phyloP scores from a whole-genome alignment of 2,113 vertebrate genomes.

The Tursiops truncatus region DNA sequence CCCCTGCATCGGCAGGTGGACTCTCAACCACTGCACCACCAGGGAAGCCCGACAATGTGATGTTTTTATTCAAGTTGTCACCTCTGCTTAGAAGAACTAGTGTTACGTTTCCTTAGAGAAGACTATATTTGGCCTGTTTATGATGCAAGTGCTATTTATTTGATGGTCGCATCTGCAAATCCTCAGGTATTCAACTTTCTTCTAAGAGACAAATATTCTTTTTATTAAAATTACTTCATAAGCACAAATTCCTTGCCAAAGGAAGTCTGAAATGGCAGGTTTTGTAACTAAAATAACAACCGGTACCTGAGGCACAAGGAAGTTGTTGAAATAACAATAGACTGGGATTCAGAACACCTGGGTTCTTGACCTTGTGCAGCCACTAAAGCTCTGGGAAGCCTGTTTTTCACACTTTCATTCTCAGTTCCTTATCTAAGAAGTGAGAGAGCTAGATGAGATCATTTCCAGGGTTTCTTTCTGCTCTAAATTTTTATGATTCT shows the following conservation, averaged over 20 bases:
- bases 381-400: background rate
- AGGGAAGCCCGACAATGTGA: background rate
- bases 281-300: slow-evolving; percentile 15
- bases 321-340: background rate
- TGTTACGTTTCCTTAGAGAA: background rate
- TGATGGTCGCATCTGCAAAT: background rate
- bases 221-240: slow-evolving; percentile 5
- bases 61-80: background rate
- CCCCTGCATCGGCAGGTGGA: no score
- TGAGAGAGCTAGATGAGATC: background rate
- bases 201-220: background rate
- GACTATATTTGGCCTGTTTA: background rate
- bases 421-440: background rate
- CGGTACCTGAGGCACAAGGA: background rate
- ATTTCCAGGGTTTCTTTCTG: background rate
- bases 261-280: background rate
- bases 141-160: background rate
- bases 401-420: background rate
- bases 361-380: background rate
- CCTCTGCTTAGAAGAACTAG: background rate
- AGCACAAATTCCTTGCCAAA: slow-evolving; percentile 11
- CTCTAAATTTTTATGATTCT: background rate
- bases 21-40: no score
- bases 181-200: background rate
- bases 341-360: background rate